Evolutionary conservation across 1,140 invertebrate genomes (phyloP).

Genomic region (Eciton burchellii): DNA sequence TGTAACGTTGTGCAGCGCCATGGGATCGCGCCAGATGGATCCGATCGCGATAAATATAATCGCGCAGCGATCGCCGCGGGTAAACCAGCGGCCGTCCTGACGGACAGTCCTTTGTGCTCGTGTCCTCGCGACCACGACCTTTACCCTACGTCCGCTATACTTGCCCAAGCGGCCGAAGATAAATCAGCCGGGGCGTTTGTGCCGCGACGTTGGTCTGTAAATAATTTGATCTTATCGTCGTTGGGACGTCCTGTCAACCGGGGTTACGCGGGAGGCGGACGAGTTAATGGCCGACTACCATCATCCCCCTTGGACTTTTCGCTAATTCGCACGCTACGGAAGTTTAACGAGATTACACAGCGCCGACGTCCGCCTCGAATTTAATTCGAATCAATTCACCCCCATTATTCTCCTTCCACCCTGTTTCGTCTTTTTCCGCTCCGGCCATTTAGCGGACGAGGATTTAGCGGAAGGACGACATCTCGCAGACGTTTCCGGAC

Average conservation of each 20-base stretch:
- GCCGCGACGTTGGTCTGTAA: conserved; percentile 49
- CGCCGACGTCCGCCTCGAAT: conserved; percentile 38
- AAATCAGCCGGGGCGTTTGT: conserved; percentile 48
- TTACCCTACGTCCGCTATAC: conserved; percentile 31
- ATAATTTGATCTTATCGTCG: conserved; percentile 62
- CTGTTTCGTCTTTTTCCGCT: conserved; percentile 21
- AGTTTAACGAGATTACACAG: conserved; percentile 55
- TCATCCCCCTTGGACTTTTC: conserved; percentile 53
- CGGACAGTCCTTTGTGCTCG: conserved; percentile 16
- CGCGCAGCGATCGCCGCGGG: conserved; percentile 5
- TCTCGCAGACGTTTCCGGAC: not conserved
- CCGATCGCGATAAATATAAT: conserved; percentile 55
- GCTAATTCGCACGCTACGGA: conserved; percentile 57
- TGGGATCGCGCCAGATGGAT: not conserved
- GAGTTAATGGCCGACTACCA: conserved; percentile 54
- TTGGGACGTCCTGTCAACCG: not conserved
- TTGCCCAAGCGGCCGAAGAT: conserved; percentile 38
- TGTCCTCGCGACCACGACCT: conserved; percentile 14
- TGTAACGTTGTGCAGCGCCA: not conserved
- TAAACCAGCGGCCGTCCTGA: conserved; percentile 32
- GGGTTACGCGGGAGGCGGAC: not conserved
- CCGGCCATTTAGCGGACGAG: conserved; percentile 28
- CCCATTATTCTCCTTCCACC: conserved; percentile 46
- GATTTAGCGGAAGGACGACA: conserved; percentile 34
- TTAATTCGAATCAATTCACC: conserved; percentile 57